Base-by-base conservation (phyloP, 2,888 invertebrate species). In the Argyra leucocephala region DNA sequence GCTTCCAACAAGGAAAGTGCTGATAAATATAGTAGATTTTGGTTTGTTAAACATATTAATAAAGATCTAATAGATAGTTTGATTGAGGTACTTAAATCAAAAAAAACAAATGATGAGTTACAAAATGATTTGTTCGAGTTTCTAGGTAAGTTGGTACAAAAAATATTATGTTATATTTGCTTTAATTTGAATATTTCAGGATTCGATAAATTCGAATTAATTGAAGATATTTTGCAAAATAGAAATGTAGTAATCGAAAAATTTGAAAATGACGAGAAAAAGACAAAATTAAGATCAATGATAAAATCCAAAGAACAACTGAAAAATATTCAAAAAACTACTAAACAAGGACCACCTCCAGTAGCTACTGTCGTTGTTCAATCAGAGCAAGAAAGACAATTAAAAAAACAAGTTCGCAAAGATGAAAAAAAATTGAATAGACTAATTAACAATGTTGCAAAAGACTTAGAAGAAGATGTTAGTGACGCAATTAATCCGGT, bases 111-210 rank as follows among this genome's bases (percentile, higher is more conserved):
- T 69, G 86, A 86, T 68, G 90, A 89, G 72, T 80, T 92, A 67
- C 88, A 92, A 76, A 89, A 88, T 74, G 91, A 91, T 78, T 80
- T 97, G 22, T 90, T 95, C 77, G 96, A 97, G 73, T 80, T 96
- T 5, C 82, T 78, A 15, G 61, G 61, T 61, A 21, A 24, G 15
- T 60, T 12, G 10, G 9, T 23, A 23, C 15, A 3, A 15, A 23
- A 12, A 22, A 23, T 59, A 12, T 4, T 24, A 23, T 24, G 18
- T 59, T 23, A 22, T 22, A 59, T 23, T 59, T 12, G 5, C 15
- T 18, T 48, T 48, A 48, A 9, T 48, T 10, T 57, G 1, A 22
- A 7, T 61, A 21, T 61, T 61, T 61, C 95, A 24, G 97, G 97
- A 0, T 93, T 90, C 76, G 92, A 95, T 70, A 82, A 88, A 72